Base-by-base conservation (phyloP, 2,888 invertebrate species). In the Thera britannica region DNA sequence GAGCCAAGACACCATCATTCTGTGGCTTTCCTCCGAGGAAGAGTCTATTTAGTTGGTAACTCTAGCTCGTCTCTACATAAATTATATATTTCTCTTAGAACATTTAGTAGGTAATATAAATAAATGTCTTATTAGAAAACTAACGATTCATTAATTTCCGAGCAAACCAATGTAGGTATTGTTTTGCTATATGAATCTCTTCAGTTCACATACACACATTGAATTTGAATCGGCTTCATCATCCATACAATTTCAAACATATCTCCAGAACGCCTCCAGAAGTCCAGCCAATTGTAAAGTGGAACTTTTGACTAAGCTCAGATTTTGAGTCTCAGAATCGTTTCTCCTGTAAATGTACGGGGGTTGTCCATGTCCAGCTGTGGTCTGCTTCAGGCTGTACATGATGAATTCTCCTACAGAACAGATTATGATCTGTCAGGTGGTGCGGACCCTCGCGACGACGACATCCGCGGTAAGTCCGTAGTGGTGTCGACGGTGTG, bases 1-100 rank as follows among this genome's bases (percentile, higher is more conserved):
- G 95, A 95, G 78, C 96, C 96, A 0, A 91, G 96, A 68, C 96
- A 96, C 79, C 96, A 96, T 80, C 96, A 96, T 81, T 95, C 95
- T 0, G 95, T 95, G 0, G 95, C 94, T 12, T 95, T 95, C 77
- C 87, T 96, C 57, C 93, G 94, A 77, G 96, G 95, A 66, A 93
- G 95, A 73, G 94, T 96, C 46, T 96, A 95, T 83, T 88, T 96
- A 74, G 95, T 95, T 72, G 96, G 96, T 95, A 90, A 85, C 52
- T 51, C 36, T 23, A 23, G 23, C 23, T 23, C 23, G 23, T 23
- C 23, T n/a, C 46, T 11, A n/a, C 35, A 58, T 41, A 41, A 12
- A 5, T 12, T 23, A 57, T 41, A n/a, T 52, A 8, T 9, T 34
- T 6, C 3, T 52, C 34, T 9, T 52, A 23, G 23, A 51, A 51